Evolutionary conservation across 2,888 invertebrate species (phyloP), one percentile per base, ranked within the genome.

Genomic region (Apeira syringaria): DNA sequence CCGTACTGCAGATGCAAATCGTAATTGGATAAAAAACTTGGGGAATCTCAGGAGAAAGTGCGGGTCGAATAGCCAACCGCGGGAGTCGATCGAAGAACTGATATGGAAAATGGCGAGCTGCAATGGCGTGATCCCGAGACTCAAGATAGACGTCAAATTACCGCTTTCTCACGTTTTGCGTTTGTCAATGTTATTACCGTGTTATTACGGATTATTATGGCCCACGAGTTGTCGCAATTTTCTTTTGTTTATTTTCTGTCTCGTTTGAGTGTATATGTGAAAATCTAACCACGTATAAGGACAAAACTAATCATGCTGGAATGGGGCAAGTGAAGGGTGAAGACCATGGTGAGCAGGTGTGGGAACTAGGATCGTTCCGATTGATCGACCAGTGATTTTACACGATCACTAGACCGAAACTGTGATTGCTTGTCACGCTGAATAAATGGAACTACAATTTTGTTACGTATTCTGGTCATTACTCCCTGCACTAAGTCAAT

Each of bases 41-140:
- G 52, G 61, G 48, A 49, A 66, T 67, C 56, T 61, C 45, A 43
- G 64, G 86, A 76, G 86, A 87, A 88, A 71, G 71, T 64, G 56
- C 31, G 27, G 40, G 38, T 45, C 42, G 31, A 13, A 30, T 20
- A 48, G 38, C 26, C 32, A 32, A 29, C 15, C 8, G 44, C 45
- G 26, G 29, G 34, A 45, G 40, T 35, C 75, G 73, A 80, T 82
- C 74, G 73, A 66, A 57, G 57, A 58, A 63, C 39, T 56, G 51
- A 51, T 49, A 50, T 46, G 28, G 35, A 44, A 15, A 52, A 40
- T 42, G 37, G 38, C 46, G 26, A 41, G 35, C 40, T 11, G 34
- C 46, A 47, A 27, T 46, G 25, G 29, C 30, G 30, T 27, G 25
- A 12, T 25, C 35, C 25, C 27, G 12, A 31, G 22, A 18, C 35